A percentile compares a stretch with the other conserved stretches of the same genome.
These are phyloP conservation scores for Smithornis capensis DNA, from an alignment of 2,113 vertebrate genomes.

Conservation along the genomic window DNA sequence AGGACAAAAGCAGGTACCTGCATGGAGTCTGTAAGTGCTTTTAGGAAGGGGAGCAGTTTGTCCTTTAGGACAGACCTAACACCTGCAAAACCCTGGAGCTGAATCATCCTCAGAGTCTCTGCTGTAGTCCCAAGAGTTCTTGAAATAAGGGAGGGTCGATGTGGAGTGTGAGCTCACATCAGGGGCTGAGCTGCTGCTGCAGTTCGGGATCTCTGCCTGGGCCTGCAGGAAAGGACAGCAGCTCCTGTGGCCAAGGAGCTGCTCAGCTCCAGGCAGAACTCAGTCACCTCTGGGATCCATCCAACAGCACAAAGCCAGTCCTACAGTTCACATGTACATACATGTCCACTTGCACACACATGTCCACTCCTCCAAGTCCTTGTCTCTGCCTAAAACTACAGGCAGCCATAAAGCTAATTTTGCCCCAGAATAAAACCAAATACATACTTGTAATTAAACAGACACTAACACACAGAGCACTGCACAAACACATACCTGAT, in stretches of 20 bases:
- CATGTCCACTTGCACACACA: background rate
- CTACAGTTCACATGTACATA: background rate
- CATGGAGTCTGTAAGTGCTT: slow-evolving; percentile 8
- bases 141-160: background rate
- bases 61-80: background rate
- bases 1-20: slow-evolving; percentile 42
- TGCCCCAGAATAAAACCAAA: background rate
- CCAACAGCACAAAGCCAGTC: background rate
- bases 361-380: background rate
- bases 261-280: background rate
- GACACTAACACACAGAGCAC: background rate
- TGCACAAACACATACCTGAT: background rate
- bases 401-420: background rate
- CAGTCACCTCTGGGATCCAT: background rate
- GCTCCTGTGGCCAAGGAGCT: background rate
- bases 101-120: background rate
- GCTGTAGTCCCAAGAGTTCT: background rate
- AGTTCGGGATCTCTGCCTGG: background rate
- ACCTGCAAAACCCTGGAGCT: background rate
- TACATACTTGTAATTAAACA: background rate
- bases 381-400: background rate
- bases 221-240: background rate
- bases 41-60: background rate
- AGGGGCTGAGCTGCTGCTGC: background rate
- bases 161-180: background rate